Conservation (phyloP, 2,113 vertebrate species). For the Malurus alboscapulatus region DNA sequence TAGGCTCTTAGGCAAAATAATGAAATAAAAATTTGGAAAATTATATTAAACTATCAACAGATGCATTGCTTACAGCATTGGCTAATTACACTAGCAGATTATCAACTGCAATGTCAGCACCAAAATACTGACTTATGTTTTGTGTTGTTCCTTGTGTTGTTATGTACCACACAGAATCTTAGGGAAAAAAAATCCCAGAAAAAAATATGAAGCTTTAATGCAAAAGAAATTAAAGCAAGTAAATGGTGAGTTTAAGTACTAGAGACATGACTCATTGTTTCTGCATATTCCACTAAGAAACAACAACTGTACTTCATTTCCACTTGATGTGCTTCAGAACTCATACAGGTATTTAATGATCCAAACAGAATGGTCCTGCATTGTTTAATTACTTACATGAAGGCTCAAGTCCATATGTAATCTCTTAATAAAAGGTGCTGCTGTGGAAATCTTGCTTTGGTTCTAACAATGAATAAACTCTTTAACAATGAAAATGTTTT, state of each 20-base stretch:
- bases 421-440: conserved; percentile 68
- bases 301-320: conserved; percentile 74
- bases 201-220: conserved; percentile 59
- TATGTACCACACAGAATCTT: conserved; percentile 42
- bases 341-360: conserved; percentile 77
- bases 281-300: conserved; percentile 66
- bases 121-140: conserved; percentile 16
- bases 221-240: conserved; percentile 67
- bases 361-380: conserved; percentile 79
- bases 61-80: background rate
- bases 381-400: conserved; percentile 78
- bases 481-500: conserved; percentile 60
- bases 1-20: background rate
- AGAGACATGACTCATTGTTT: conserved; percentile 61
- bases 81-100: conserved; percentile 29
- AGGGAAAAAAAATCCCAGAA: conserved; percentile 22
- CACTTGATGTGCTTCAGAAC: conserved; percentile 71
- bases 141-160: conserved; percentile 11
- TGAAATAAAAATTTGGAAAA: conserved; percentile 29
- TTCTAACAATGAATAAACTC: conserved; percentile 61
- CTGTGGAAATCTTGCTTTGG: conserved; percentile 62
- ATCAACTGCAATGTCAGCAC: conserved; percentile 6
- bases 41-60: background rate
- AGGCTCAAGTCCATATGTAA: conserved; percentile 70
- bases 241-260: conserved; percentile 56